Conservation (phyloP, 1,140 invertebrate genomes). For the Aleiodes sp. region DNA sequence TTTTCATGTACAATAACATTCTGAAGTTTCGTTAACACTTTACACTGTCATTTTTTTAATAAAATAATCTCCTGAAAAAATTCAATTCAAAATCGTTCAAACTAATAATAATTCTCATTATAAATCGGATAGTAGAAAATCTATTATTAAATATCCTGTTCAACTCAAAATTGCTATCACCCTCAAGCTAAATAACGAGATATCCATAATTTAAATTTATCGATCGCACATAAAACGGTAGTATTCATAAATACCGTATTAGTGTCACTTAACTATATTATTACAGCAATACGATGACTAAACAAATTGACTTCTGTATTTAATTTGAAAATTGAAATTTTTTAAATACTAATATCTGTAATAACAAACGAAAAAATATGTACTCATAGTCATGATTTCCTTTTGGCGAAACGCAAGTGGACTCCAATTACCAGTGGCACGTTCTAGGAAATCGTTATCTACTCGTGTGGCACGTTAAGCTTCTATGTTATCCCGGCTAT, state of each 20-base stretch:
- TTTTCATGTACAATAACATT: no score
- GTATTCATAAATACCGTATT: background rate
- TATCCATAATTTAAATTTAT: background rate
- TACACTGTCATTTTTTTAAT: no score
- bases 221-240: background rate
- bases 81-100: no score
- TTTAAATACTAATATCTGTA: background rate
- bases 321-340: background rate
- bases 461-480: conserved; percentile 18
- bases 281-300: background rate
- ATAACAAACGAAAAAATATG: conserved; percentile 21
- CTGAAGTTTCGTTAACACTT: no score
- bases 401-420: conserved; percentile 30
- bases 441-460: conserved; percentile 36
- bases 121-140: no score
- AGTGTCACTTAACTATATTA: background rate
- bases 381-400: conserved; percentile 10
- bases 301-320: background rate
- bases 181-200: no score
- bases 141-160: no score
- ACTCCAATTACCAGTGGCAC: conserved; percentile 34
- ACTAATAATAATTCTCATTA: no score
- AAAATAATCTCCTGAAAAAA: no score
- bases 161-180: no score
- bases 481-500: no score